A percentile compares a stretch with the other conserved stretches of the same genome.
Conservation (phyloP, 2,113 vertebrate species). For the Dryoscopus gambensis region DNA sequence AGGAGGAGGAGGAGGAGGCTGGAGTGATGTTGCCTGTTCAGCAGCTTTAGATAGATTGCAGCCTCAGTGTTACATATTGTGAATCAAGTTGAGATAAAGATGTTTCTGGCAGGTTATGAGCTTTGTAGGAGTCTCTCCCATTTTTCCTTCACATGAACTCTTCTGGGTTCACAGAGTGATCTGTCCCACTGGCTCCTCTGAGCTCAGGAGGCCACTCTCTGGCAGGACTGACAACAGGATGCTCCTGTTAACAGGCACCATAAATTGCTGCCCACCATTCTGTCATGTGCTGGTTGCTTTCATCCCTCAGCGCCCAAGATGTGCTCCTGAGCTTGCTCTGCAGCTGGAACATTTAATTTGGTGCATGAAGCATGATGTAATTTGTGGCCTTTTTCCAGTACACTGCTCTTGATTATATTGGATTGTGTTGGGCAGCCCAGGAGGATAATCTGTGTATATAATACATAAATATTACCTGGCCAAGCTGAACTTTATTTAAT, state of each 20-base stretch:
- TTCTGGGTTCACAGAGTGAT: not conserved
- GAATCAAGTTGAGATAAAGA: not conserved
- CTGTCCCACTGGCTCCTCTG: not conserved
- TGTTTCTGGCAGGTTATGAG: not conserved
- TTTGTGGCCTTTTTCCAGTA: constrained; percentile 21
- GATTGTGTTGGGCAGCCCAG: not conserved
- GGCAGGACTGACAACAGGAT: not conserved
- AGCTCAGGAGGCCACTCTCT: not conserved
- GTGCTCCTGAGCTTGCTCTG: not conserved
- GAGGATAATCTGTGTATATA: not conserved
- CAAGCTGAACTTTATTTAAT: not conserved
- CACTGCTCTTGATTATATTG: not conserved
- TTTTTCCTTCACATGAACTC: not conserved
- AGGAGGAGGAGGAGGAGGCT: not conserved
- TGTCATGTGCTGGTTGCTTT: not conserved
- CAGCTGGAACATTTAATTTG: not conserved
- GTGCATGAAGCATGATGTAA: not conserved
- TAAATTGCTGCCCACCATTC: not conserved
- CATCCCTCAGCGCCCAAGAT: fast-evolving
- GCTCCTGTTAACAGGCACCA: not conserved
- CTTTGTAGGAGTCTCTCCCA: not conserved
- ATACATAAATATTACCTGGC: not conserved
- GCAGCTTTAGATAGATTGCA: not conserved
- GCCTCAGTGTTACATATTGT: not conserved
- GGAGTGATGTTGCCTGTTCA: not conserved